Conservation (phyloP, 2,797 vertebrate species). For the Thaleichthys pacificus region DNA sequence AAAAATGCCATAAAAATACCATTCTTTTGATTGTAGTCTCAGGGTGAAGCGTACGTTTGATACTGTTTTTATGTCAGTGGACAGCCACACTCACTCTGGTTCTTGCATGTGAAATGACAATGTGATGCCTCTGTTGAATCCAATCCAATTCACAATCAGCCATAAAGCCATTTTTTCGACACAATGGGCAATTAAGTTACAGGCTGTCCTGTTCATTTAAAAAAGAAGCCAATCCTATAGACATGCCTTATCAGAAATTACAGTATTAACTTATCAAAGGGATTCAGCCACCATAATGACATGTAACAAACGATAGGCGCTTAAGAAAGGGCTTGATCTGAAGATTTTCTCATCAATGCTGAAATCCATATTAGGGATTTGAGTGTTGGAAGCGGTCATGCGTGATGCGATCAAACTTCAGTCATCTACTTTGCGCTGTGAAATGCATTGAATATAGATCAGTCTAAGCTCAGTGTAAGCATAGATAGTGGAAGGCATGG, state of each 20-base stretch:
- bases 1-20: background rate
- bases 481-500: background rate
- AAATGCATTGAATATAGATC: slow-evolving; percentile 2
- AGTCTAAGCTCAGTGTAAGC: background rate
- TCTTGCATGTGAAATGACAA: no score
- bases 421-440: background rate
- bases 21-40: background rate
- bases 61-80: background rate
- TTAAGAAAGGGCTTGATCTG: background rate
- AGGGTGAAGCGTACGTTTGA: background rate
- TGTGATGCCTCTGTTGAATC: no score
- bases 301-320: background rate
- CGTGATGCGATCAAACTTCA: slow-evolving; percentile 5
- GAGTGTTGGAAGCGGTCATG: background rate
- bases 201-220: background rate
- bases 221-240: background rate
- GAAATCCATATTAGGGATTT: slow-evolving; percentile 1
- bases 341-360: background rate
- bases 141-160: background rate
- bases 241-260: background rate
- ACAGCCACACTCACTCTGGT: no score
- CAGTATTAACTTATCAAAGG: slow-evolving; percentile 4
- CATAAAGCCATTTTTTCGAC: background rate
- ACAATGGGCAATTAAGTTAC: slow-evolving; percentile 4
- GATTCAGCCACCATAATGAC: background rate